phyloP scores from a whole-genome alignment of 2,888 invertebrate species.

The Stenodema calcarata region DNA sequence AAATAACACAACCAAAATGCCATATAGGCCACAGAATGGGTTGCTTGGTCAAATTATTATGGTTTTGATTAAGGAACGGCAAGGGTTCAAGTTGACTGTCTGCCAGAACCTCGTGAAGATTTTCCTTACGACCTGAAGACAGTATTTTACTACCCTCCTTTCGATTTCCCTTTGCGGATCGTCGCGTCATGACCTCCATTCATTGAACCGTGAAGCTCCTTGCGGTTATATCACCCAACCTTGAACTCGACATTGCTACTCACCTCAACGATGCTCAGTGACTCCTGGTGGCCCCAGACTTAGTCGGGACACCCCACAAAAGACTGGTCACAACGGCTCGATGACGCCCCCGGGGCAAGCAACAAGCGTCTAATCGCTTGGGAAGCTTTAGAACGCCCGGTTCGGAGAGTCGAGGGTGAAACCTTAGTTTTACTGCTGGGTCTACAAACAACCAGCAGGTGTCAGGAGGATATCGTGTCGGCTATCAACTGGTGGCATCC shows the following conservation, averaged over 20 bases:
- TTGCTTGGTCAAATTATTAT: no score
- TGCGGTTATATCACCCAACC: conserved; percentile 7
- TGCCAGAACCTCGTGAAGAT: no score
- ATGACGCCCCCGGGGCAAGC: background rate
- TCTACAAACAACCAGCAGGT: background rate
- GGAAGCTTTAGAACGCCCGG: background rate
- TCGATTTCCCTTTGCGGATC: background rate
- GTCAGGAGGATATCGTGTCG: background rate
- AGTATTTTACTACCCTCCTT: background rate
- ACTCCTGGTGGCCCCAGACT: background rate
- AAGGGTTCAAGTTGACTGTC: no score
- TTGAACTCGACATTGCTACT: conserved; percentile 4
- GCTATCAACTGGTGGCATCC: background rate
- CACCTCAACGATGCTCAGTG: background rate
- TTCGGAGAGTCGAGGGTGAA: background rate
- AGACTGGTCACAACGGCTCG: background rate
- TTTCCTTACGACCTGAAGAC: no score
- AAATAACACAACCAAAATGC: no score
- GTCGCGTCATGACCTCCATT: background rate
- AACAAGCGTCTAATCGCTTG: conserved; percentile 11
- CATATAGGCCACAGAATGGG: no score
- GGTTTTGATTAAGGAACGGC: no score
- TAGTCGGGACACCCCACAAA: background rate
- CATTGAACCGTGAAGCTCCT: background rate
- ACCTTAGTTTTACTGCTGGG: background rate